These are phyloP conservation scores for Phocides pigmalion DNA, from an alignment of 1,140 invertebrate species.

Conservation along the genomic window DNA sequence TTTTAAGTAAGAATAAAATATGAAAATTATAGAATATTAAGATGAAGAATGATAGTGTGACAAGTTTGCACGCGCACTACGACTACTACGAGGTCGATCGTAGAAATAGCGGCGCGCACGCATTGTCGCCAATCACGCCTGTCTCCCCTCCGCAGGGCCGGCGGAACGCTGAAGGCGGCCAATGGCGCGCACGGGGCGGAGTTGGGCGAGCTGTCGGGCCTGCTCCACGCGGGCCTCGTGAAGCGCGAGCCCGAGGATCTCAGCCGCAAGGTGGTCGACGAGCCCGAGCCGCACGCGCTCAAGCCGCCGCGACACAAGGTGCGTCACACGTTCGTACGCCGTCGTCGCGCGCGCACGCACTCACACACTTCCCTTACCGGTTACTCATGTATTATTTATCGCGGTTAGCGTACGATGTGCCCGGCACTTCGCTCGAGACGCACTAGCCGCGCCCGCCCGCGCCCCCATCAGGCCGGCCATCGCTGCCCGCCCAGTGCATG, in stretches of 20 bases:
- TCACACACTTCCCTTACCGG: conserved; percentile 74
- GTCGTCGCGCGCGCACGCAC: conserved; percentile 82
- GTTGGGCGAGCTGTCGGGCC: conserved; percentile 82
- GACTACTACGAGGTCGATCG: conserved; percentile 57
- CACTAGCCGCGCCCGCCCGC: conserved; percentile 80
- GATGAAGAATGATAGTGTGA: conserved; percentile 51
- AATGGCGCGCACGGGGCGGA: conserved; percentile 83
- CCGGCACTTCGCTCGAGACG: conserved; percentile 70
- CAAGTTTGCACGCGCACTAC: conserved; percentile 60
- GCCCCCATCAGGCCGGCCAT: conserved; percentile 69
- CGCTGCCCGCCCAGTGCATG: conserved; percentile 62
- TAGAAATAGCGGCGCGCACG: conserved; percentile 71
- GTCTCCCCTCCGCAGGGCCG: conserved; percentile 80
- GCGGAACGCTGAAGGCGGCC: conserved; percentile 75
- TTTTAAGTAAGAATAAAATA: neutral
- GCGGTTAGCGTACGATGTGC: conserved; percentile 74
- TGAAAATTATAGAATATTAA: neutral
- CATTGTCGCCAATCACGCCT: conserved; percentile 72
- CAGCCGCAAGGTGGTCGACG: conserved; percentile 82
- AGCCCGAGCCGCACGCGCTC: conserved; percentile 79
- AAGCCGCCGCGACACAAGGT: conserved; percentile 81
- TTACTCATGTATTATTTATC: conserved; percentile 77
- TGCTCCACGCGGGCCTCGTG: conserved; percentile 83
- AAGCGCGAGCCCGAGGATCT: conserved; percentile 84
- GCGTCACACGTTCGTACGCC: conserved; percentile 80